A percentile compares a stretch with the other conserved stretches of the same genome.
Evolutionary conservation across 2,113 vertebrate genomes (phyloP).

Genomic region (Patagioenas fasciata): DNA sequence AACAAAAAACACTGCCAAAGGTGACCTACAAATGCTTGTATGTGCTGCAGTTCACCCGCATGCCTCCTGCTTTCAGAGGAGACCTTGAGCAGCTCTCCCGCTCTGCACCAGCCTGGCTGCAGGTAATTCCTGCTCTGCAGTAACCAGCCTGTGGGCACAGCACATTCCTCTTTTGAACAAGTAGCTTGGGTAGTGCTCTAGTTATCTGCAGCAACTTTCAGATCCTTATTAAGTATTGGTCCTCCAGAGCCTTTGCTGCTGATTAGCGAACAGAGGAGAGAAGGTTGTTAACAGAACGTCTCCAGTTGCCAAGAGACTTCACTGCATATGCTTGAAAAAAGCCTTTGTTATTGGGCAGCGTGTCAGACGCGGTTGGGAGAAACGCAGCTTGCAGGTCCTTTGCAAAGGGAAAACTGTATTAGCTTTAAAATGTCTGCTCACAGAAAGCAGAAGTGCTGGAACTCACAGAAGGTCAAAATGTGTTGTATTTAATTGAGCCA

Average conservation of each 20-base stretch:
- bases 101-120: background rate
- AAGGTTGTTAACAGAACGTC: background rate
- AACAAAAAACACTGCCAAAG: background rate
- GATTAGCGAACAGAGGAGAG: slow-evolving; percentile 18
- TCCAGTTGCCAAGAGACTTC: slow-evolving; percentile 22
- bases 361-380: background rate
- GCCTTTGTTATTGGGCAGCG: background rate
- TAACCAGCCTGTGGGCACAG: background rate
- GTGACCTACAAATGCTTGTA: background rate
- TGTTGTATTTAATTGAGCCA: background rate
- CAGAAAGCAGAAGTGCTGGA: background rate
- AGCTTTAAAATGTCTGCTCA: background rate
- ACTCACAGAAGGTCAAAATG: background rate
- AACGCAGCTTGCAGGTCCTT: background rate
- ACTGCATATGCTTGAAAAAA: background rate
- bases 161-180: background rate
- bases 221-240: background rate
- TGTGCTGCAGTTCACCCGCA: background rate
- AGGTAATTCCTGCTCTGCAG: background rate
- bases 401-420: background rate
- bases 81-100: background rate
- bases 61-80: background rate
- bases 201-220: background rate
- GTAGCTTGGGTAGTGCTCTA: background rate
- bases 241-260: slow-evolving; percentile 1